Evolutionary conservation across 2,797 vertebrate genomes (phyloP).

Genomic region (Centropyge bicolor): DNA sequence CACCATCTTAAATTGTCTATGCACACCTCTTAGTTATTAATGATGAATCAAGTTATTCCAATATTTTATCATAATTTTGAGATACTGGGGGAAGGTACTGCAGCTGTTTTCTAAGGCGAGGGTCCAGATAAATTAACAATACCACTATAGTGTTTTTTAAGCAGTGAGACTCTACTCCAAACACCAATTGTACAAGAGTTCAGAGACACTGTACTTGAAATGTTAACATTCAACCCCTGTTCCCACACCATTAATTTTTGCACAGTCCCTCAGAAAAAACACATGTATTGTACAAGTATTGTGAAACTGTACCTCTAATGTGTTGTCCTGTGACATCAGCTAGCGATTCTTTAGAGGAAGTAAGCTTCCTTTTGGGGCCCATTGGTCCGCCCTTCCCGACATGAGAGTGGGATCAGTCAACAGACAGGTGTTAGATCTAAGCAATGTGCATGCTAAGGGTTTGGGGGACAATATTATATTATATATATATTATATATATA

Average conservation of each 20-base stretch:
- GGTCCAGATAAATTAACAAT: not conserved
- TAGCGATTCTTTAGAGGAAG: not conserved
- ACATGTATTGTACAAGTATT: not conserved
- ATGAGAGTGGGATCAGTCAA: not conserved
- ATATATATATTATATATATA: no score
- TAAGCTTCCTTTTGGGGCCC: not conserved
- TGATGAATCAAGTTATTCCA: not conserved
- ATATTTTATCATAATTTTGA: not conserved
- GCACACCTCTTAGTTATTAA: not conserved
- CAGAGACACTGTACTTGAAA: not conserved
- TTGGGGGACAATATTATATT: not conserved
- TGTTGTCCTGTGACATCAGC: not conserved
- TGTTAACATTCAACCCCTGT: not conserved
- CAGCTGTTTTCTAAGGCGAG: not conserved
- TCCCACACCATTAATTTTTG: not conserved
- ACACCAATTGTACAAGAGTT: not conserved
- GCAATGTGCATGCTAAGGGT: constrained; percentile 8
- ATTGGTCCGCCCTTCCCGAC: not conserved
- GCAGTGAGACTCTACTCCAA: no score
- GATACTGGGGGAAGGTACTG: not conserved
- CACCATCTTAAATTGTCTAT: not conserved
- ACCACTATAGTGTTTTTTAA: no score
- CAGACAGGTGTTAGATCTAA: not conserved
- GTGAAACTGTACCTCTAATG: not conserved
- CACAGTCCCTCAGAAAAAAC: not conserved